These are phyloP conservation scores for Zaprionus nigranus DNA, from an alignment of 1,140 invertebrate species.

Conservation along the genomic window DNA sequence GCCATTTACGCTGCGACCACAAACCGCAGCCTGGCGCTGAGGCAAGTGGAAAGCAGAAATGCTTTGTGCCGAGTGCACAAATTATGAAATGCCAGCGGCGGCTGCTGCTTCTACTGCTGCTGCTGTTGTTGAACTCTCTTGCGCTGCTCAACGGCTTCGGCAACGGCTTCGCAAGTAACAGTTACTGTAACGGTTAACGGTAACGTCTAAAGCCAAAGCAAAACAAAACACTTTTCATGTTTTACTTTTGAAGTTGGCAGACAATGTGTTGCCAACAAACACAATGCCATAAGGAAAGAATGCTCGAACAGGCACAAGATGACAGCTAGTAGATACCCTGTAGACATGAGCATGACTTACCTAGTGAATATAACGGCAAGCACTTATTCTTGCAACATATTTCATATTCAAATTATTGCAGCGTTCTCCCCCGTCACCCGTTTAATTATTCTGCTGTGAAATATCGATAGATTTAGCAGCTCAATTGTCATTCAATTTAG, in stretches of 20 bases:
- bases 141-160: constrained; percentile 2
- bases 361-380: no score
- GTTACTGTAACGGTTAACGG: constrained; percentile 26
- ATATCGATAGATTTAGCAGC: not conserved
- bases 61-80: constrained; percentile 42
- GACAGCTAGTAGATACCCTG: not conserved
- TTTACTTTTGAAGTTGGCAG: constrained; percentile 52
- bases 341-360: not conserved
- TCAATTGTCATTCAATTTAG: not conserved
- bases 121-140: constrained; percentile 53
- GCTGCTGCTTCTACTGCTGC: constrained; percentile 49
- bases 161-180: constrained; percentile 27
- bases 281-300: constrained; percentile 12
- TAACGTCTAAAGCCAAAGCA: constrained; percentile 21
- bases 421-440: no score
- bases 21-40: constrained; percentile 52
- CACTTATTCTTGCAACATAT: no score
- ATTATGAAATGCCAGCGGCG: constrained; percentile 70
- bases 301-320: not conserved
- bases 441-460: no score
- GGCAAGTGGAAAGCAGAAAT: constrained; percentile 43
- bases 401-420: no score
- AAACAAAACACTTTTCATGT: constrained; percentile 51
- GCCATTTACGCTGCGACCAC: constrained; percentile 31
- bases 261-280: constrained; percentile 35